These are phyloP conservation scores for Exaiptasia diaphana DNA, from an alignment of 64 coral and sea anemone genomes.

Conservation along the genomic window DNA sequence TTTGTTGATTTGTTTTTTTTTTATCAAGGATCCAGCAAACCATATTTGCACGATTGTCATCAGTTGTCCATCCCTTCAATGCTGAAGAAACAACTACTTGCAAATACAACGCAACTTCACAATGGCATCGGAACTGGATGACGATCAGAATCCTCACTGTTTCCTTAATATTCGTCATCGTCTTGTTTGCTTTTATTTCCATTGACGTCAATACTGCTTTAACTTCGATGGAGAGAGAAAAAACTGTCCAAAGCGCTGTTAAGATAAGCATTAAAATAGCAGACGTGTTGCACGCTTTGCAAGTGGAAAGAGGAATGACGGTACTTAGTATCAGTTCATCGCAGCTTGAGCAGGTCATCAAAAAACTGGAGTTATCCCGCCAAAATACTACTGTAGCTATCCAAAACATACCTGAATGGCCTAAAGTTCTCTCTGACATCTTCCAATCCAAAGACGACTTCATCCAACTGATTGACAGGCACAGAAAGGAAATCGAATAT, in stretches of 20 bases:
- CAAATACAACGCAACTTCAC: not conserved
- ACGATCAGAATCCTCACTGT: not conserved
- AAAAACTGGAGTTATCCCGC: not conserved
- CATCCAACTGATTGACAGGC: not conserved
- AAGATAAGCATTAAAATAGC: slow-evolving; percentile 36
- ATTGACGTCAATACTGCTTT: not conserved
- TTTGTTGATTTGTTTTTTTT: too few species aligned
- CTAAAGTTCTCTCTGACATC: not conserved
- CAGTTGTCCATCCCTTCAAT: too few species aligned
- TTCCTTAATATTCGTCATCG: not conserved
- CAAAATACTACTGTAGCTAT: not conserved
- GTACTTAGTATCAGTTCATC: slow-evolving; percentile 66
- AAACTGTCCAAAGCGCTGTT: not conserved
- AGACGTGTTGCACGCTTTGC: slow-evolving; percentile 52
- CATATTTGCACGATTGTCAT: too few species aligned
- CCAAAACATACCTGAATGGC: not conserved
- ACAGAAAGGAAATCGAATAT: not conserved
- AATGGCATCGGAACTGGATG: not conserved
- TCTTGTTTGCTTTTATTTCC: not conserved
- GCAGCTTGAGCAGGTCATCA: not conserved
- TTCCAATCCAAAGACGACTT: not conserved
- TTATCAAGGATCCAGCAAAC: too few species aligned
- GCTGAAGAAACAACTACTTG: not conserved
- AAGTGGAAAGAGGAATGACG: slow-evolving; percentile 67
- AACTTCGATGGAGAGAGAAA: not conserved